These are phyloP conservation scores for Agrilus planipennis DNA, from an alignment of 1,140 invertebrate genomes.

Conservation along the genomic window DNA sequence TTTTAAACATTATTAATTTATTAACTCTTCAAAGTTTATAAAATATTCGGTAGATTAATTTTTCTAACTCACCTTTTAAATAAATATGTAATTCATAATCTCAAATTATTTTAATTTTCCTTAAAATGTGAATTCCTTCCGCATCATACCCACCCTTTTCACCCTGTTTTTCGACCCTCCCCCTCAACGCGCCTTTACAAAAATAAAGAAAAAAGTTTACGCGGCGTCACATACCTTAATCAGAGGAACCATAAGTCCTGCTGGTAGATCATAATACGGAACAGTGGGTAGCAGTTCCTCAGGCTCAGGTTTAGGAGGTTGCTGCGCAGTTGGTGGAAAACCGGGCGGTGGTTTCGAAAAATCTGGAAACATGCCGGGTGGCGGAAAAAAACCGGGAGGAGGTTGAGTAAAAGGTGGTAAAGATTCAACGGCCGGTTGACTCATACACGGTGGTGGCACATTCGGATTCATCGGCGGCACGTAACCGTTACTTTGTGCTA, in stretches of 20 bases:
- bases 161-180: too few relatives aligned
- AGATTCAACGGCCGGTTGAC: background rate
- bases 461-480: constrained; percentile 17
- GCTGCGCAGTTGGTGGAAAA: constrained; percentile 52
- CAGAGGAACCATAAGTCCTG: constrained; percentile 87
- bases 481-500: constrained; percentile 1
- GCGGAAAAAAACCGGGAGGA: constrained; percentile 42
- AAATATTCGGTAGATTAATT: too few relatives aligned
- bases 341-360: constrained; percentile 76
- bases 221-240: constrained; percentile 55
- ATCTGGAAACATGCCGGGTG: constrained; percentile 52
- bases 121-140: too few relatives aligned
- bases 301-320: constrained; percentile 37
- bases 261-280: constrained; percentile 93
- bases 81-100: too few relatives aligned
- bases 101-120: too few relatives aligned
- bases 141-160: too few relatives aligned
- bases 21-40: too few relatives aligned
- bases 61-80: too few relatives aligned
- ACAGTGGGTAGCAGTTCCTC: constrained; percentile 79
- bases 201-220: background rate
- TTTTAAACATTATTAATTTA: too few relatives aligned
- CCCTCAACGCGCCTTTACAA: too few relatives aligned
- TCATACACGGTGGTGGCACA: constrained; percentile 13
- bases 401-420: constrained; percentile 39